These are phyloP conservation scores for Dynastes hyllus DNA, from an alignment of 2,888 invertebrate genomes.

Conservation along the genomic window DNA sequence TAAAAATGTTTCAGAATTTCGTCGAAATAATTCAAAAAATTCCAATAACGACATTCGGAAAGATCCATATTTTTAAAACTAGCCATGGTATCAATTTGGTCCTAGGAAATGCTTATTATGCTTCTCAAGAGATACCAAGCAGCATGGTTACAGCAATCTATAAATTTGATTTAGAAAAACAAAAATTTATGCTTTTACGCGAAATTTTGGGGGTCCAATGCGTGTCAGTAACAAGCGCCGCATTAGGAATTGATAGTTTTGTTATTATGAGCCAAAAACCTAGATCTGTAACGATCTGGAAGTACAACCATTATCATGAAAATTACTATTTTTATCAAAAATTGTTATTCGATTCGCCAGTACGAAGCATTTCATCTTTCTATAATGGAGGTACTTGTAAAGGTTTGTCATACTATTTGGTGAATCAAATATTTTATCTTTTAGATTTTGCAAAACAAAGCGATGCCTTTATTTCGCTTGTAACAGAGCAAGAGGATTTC, in stretches of 20 bases:
- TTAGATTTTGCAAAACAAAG: conserved; percentile 63
- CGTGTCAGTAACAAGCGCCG: conserved; percentile 63
- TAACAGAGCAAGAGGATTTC: conserved; percentile 63
- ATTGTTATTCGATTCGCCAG: conserved; percentile 62
- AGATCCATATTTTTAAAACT: conserved; percentile 63
- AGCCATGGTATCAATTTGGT: conserved; percentile 66
- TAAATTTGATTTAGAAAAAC: conserved; percentile 60
- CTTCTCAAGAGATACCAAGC: conserved; percentile 30
- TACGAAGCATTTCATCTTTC: conserved; percentile 64
- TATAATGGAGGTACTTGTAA: conserved; percentile 64
- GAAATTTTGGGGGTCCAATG: conserved; percentile 63
- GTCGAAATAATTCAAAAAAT: conserved; percentile 64
- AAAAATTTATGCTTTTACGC: conserved; percentile 62
- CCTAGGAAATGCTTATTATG: conserved; percentile 61
- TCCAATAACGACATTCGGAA: conserved; percentile 61
- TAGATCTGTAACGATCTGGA: conserved; percentile 64
- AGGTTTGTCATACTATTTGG: background rate
- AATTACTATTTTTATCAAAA: conserved; percentile 67
- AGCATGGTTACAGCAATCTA: conserved; percentile 61
- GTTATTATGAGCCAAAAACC: conserved; percentile 64
- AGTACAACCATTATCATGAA: conserved; percentile 63
- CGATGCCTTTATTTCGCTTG: conserved; percentile 65
- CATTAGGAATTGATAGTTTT: conserved; percentile 63
- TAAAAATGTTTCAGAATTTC: conserved; percentile 58
- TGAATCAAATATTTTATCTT: conserved; percentile 12